Evolutionary conservation across 1,140 invertebrate genomes (phyloP).

Genomic region (Drosophila cardini): DNA sequence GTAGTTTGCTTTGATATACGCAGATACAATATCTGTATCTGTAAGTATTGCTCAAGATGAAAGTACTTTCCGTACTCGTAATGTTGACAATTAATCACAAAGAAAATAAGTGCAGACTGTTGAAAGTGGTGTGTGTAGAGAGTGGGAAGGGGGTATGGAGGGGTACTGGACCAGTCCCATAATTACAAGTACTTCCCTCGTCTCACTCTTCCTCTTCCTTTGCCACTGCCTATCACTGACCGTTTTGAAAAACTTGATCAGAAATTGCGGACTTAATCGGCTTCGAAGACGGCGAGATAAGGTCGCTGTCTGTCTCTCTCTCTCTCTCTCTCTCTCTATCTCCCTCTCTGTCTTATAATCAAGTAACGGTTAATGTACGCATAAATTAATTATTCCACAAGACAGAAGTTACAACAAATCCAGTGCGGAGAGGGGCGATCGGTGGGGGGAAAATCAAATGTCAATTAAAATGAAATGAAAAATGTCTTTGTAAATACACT

Average conservation of each 20-base stretch:
- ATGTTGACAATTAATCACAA: constrained; percentile 78
- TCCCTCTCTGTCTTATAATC: constrained; percentile 52
- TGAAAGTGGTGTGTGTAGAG: constrained; percentile 7
- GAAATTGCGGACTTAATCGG: constrained; percentile 66
- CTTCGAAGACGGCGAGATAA: constrained; percentile 61
- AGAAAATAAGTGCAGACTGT: constrained; percentile 36
- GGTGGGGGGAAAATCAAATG: constrained; percentile 41
- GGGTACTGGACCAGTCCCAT: constrained; percentile 43
- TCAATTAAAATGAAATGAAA: constrained; percentile 47
- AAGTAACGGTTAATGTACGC: constrained; percentile 80
- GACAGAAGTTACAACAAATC: constrained; percentile 44
- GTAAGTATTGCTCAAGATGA: constrained; percentile 32
- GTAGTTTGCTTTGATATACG: too few relatives aligned
- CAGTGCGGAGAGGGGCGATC: constrained; percentile 29
- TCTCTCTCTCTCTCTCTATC: not conserved
- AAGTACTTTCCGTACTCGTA: constrained; percentile 37
- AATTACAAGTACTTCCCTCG: constrained; percentile 45
- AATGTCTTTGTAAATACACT: not conserved
- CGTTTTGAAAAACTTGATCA: constrained; percentile 57
- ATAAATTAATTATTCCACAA: constrained; percentile 80
- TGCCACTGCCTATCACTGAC: not conserved
- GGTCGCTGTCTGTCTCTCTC: constrained; percentile 1
- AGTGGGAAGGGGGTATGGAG: not conserved
- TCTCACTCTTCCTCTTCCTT: not conserved
- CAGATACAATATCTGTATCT: too few relatives aligned